Evolutionary conservation across 2,797 vertebrate genomes (phyloP).

Genomic region (Rhynchotus rufescens): DNA sequence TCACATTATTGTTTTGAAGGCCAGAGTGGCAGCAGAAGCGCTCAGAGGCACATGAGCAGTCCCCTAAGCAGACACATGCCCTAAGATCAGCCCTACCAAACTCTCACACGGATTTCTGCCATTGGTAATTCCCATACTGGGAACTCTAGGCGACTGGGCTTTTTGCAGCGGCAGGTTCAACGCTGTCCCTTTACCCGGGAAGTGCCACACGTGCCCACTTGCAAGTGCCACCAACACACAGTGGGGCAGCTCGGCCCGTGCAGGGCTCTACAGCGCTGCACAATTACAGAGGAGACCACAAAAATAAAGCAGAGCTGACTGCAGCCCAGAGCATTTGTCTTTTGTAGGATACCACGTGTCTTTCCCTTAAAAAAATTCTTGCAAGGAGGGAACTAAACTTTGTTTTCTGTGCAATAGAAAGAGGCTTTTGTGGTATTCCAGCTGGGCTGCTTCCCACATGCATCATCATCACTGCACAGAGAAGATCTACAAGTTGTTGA

Average conservation of each 20-base stretch:
- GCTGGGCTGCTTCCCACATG: not conserved
- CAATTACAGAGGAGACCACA: too few species aligned
- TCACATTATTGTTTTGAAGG: conserved; percentile 13
- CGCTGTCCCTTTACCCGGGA: not conserved
- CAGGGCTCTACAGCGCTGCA: not conserved
- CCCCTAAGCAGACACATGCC: not conserved
- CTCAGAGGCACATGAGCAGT: not conserved
- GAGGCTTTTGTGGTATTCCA: not conserved
- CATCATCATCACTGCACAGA: not conserved
- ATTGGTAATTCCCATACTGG: too few species aligned
- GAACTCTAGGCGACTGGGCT: not conserved
- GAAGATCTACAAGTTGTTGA: not conserved
- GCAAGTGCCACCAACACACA: not conserved
- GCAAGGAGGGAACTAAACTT: not conserved
- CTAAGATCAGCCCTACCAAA: not conserved
- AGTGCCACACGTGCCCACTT: not conserved
- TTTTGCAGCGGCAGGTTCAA: not conserved
- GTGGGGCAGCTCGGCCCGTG: not conserved
- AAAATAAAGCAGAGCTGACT: not conserved
- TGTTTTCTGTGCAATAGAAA: not conserved
- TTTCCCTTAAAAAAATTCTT: too few species aligned
- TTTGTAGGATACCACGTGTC: accelerated
- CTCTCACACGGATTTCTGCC: too few species aligned
- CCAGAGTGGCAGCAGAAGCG: accelerated
- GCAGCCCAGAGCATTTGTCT: not conserved